A percentile compares a stretch with the other conserved stretches of the same genome.
Conservation (phyloP, 2,113 vertebrate species). For the Isurus oxyrinchus region DNA sequence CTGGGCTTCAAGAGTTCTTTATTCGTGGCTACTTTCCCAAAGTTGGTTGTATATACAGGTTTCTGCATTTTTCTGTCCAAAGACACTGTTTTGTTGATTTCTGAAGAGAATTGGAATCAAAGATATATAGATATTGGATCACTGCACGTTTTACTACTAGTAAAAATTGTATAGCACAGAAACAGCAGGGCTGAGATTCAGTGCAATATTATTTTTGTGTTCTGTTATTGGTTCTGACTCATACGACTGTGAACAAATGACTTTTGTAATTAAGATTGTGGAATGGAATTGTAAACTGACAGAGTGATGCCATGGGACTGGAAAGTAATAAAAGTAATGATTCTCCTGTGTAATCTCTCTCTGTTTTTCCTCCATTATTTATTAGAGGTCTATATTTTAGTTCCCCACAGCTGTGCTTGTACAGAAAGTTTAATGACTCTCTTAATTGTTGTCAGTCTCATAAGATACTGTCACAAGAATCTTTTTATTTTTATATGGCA, state of each 20-base stretch:
- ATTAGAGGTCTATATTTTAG: background rate
- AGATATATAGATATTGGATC: slow-evolving; percentile 24
- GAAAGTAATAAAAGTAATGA: slow-evolving; percentile 34
- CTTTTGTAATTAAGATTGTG: slow-evolving; percentile 31
- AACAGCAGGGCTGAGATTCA: slow-evolving; percentile 22
- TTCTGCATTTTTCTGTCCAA: slow-evolving; percentile 25
- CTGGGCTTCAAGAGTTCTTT: background rate
- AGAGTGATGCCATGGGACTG: slow-evolving; percentile 16
- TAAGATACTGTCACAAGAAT: background rate
- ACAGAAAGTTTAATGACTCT: background rate
- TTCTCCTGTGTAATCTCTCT: slow-evolving; percentile 9
- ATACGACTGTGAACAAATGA: slow-evolving; percentile 32
- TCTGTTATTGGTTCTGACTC: slow-evolving; percentile 34
- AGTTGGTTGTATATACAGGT: background rate
- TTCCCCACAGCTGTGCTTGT: background rate
- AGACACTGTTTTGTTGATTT: slow-evolving; percentile 33
- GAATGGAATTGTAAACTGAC: slow-evolving; percentile 33
- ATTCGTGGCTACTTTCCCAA: background rate
- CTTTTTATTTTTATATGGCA: background rate
- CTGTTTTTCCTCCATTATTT: slow-evolving; percentile 1
- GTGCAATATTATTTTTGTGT: slow-evolving; percentile 31
- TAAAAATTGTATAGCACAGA: background rate
- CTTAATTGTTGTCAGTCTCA: background rate
- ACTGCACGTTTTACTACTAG: slow-evolving; percentile 3
- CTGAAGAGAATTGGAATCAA: slow-evolving; percentile 23